These are phyloP conservation scores for Butastur rufipennis DNA, from an alignment of 2,113 vertebrate species.

Conservation along the genomic window DNA sequence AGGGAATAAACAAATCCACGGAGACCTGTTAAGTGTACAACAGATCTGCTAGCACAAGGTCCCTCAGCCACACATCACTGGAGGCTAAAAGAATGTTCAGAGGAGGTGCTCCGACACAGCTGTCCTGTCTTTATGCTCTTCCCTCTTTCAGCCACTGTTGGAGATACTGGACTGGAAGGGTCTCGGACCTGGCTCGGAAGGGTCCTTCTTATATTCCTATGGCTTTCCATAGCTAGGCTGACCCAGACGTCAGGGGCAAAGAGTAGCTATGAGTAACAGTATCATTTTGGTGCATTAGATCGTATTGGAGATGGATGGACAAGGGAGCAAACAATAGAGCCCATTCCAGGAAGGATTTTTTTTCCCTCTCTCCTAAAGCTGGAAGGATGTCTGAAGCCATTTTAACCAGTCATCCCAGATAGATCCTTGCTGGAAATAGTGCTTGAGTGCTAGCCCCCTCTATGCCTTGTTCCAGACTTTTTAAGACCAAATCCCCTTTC, in stretches of 20 bases:
- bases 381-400: neutral
- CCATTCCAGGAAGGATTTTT: neutral
- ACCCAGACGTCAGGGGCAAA: neutral
- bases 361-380: neutral
- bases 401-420: neutral
- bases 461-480: neutral
- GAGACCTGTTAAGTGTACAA: neutral
- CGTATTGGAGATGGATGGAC: neutral
- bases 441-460: neutral
- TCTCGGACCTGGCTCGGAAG: neutral
- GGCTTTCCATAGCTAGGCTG: neutral
- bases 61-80: neutral
- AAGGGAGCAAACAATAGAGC: neutral
- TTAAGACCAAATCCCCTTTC: neutral
- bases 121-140: neutral
- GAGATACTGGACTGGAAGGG: neutral
- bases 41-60: neutral
- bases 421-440: neutral
- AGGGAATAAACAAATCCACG: neutral
- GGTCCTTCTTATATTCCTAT: neutral
- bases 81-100: neutral
- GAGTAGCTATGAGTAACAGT: neutral
- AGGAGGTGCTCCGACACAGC: neutral
- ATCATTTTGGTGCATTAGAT: neutral
- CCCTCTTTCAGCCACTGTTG: neutral